Evolutionary conservation across 2,113 vertebrate genomes (phyloP), one percentile per base, ranked within the genome.

Genomic region (Gambusia holbrooki): DNA sequence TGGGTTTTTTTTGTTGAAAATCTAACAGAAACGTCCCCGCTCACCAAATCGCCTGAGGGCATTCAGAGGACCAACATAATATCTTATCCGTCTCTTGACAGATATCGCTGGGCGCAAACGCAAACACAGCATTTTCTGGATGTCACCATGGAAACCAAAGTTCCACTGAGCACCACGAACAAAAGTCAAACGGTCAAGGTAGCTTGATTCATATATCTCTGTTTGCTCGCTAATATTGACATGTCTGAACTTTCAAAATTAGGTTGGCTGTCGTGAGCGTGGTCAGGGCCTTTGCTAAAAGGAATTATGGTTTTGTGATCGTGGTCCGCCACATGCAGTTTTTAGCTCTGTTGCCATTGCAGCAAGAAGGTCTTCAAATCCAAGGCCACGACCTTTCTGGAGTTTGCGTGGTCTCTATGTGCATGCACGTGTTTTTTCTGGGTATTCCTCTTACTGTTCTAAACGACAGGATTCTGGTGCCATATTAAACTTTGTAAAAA

Each of bases 151-250:
- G 84, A 82, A 84, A 82, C 51, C 19, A 51, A 73, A 33, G 28
- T 78, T 77, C 64, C 74, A 45, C 64, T 14, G 54, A 84, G 45
- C 17, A 10, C 65, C 1, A 14, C 42, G 64, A 78, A 79, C 73
- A 60, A 84, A 90, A 74, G 75, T 28, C 17, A 65, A 71, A 54
- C 5, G 22, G 30, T 35, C 25, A 2, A 72, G 66, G 80, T 83
- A 77, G 66, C 14, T 76, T 19, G 81, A 51, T 89, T 84, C 83
- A 77, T 42, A 27, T 12, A 28, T 40, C 62, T 79, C 62, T 78
- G 79, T 88, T 86, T 78, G 81, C 78, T 58, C 17, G 68, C 84
- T 85, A 87, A 84, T 88, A 87, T 88, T 91, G 85, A 89, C 79
- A 75, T 29, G 35, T 76, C 48, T 5, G 9, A 80, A 75, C 67